Evolutionary conservation across 2,797 vertebrate species (phyloP), one percentile per base, ranked within the genome.

Genomic region (Podarcis siculus): DNA sequence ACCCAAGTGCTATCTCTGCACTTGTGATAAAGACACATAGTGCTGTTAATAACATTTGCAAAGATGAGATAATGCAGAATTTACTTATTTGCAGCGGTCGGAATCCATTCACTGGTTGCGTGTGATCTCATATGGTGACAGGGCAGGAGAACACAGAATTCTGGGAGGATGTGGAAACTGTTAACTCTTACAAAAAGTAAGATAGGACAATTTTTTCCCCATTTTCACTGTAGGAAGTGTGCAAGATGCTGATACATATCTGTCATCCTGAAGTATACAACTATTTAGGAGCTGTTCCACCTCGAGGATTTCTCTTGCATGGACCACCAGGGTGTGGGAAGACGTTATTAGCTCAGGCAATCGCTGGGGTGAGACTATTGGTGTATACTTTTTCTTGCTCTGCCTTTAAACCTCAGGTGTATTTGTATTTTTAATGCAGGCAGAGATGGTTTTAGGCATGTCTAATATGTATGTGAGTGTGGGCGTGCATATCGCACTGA

Each of bases 301-400:
- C 98, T 0, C 97, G 98, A 0, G 99, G 99, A 8, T 98, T 99
- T 90, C 98, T 99, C 12, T 96, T 99, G 1, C 99, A 99, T 0
- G 99, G 99, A 0, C 99, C 99, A 0, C 99, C 99, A 0, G 99
- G 99, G 64, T 99, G 98, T 91, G 99, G 99, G 61, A 99, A 99
- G 94, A 99, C 99, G 0, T 95, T 99, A 64, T 96, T 99, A 81
- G 99, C 99, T 3, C 98, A 99, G 88, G 99, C 99, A 8, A 97
- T 99, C 91, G 98, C 98, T 35, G 99, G 99, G 96, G 99, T 99
- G 93, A 98, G 98, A 83, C 69, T 75, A 66, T 90, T 61, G 64
- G 1, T 2, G 0, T 19, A 35, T 27, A 13, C 19, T 73, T 76
- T 64, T 45, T 2, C 55, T 87, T 92, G 81, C 72, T 82, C 5